Evolutionary conservation across 2,888 invertebrate species (phyloP), one percentile per base, ranked within the genome.

Genomic region (Leistus spinibarbis): DNA sequence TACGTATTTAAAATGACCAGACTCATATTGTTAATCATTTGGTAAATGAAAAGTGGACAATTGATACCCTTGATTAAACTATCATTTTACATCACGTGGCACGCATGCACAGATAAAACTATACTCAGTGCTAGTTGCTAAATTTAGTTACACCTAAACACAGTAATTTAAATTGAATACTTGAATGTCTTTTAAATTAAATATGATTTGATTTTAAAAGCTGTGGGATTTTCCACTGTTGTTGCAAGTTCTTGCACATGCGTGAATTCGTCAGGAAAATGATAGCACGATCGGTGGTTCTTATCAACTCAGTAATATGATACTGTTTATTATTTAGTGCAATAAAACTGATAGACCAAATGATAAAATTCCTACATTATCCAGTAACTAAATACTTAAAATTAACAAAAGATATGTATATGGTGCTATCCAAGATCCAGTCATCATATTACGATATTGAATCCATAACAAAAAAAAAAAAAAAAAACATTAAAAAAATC

Each of bases 1-100:
- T n/a, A 56, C 65, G 63, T 64, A 62, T 63, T 53, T 54, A 27
- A 70, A 70, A 62, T 70, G 70, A 70, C 60, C 70, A 70, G 70
- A 70, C 62, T 60, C 62, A 63, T 70, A 40, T 40, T 40, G 40
- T 60, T 57, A 60, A 69, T 69, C 57, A 69, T 69, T 69, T 70
- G 70, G 70, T 70, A 63, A 69, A 60, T 17, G 56, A 69, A 70
- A 22, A 40, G 40, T 40, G 13, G 13, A 7, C 13, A 40, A 40
- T 40, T 40, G 40, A 40, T 40, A 40, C 40, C 10, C 13, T 40
- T 13, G 13, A 10, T 10, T 13, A 40, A 40, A 40, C 40, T 2
- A 1, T 40, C 40, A 40, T 10, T 13, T 40, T 7, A 40, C 40
- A 13, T 7, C 13, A 40, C 3, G 7, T 40, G 40, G 13, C 13